These are phyloP conservation scores for Tipula lateralis DNA, from an alignment of 2,888 invertebrate genomes.

Conservation along the genomic window DNA sequence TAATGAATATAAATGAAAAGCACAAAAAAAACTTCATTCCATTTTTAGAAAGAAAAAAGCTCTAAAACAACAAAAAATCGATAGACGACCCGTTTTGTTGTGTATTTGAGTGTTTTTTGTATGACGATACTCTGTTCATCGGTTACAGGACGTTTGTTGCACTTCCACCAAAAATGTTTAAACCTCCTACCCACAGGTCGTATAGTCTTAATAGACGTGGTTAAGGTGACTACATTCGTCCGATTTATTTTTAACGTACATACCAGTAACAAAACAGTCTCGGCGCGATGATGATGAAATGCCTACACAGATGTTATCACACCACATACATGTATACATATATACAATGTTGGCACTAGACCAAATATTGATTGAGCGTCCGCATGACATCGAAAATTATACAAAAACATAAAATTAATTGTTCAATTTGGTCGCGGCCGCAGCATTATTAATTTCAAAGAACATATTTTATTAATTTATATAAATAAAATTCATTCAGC, in stretches of 20 bases:
- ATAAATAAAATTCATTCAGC: neutral
- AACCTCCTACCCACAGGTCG: no score
- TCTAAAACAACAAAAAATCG: neutral
- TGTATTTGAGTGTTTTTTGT: neutral
- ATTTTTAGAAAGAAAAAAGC: neutral
- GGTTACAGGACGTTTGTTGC: no score
- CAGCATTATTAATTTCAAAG: neutral
- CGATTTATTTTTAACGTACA: neutral
- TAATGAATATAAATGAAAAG: conserved; percentile 24
- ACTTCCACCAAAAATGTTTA: no score
- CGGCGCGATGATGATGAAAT: neutral
- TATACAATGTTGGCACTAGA: neutral
- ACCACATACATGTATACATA: no score
- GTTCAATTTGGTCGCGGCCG: neutral
- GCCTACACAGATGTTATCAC: neutral
- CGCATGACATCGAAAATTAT: neutral
- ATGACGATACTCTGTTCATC: no score
- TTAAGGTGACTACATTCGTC: no score
- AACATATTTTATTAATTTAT: no score
- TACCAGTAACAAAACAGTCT: neutral
- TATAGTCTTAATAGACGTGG: no score
- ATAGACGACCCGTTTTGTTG: neutral
- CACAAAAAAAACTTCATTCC: neutral
- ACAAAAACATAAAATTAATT: neutral
- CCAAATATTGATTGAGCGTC: neutral